Evolutionary conservation across 1,140 invertebrate species (phyloP).

Genomic region (Cyphomyrmex costatus): DNA sequence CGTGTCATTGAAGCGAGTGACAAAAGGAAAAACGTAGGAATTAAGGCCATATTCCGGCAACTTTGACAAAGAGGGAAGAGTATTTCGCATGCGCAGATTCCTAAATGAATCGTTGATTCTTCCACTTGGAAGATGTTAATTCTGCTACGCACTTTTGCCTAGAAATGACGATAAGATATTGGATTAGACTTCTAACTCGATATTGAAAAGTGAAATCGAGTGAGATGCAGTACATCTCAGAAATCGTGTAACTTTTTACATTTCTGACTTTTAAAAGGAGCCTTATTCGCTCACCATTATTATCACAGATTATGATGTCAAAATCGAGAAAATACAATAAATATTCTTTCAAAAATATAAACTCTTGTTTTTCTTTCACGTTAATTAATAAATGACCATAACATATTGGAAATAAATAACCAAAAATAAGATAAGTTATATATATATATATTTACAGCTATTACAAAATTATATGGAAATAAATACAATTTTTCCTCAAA

Average conservation of each 20-base stretch:
- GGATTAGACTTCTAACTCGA: background rate
- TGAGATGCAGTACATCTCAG: background rate
- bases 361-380: background rate
- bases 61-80: background rate
- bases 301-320: too few species aligned
- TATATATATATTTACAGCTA: too few species aligned
- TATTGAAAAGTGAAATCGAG: background rate
- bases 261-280: background rate
- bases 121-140: background rate
- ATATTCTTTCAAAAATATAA: too few species aligned
- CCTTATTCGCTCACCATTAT: too few species aligned
- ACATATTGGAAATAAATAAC: too few species aligned
- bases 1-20: background rate
- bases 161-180: background rate
- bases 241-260: background rate
- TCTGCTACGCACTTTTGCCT: slow-evolving; percentile 12
- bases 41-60: background rate
- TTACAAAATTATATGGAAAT: too few species aligned
- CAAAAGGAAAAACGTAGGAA: background rate
- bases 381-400: too few species aligned
- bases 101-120: slow-evolving; percentile 5
- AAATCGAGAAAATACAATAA: too few species aligned
- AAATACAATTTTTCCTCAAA: too few species aligned
- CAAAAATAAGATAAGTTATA: too few species aligned
- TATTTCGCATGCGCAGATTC: background rate